Evolutionary conservation across 2,888 invertebrate species (phyloP).

Genomic region (Drosophila nr. perissopoda): DNA sequence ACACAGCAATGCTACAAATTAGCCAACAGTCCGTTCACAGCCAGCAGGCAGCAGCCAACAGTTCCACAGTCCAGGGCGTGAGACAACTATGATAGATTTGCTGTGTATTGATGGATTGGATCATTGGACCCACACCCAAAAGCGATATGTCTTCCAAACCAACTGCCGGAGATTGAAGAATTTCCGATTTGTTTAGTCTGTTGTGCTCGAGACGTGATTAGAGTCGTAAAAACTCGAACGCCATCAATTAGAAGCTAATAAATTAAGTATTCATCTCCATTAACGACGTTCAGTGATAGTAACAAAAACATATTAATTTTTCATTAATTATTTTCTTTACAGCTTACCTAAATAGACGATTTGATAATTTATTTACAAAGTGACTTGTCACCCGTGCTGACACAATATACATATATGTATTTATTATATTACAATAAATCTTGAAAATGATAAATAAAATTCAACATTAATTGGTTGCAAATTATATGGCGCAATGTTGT

Average conservation of each 20-base stretch:
- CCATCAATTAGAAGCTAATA: slow-evolving; percentile 10
- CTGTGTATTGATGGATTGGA: slow-evolving; percentile 56
- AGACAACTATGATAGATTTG: slow-evolving; percentile 69
- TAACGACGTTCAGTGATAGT: not conserved
- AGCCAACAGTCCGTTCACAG: slow-evolving; percentile 59
- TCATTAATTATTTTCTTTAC: not conserved
- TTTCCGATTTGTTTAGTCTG: slow-evolving; percentile 32
- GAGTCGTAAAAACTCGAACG: slow-evolving; percentile 13
- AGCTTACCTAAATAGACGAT: not conserved
- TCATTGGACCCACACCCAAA: slow-evolving; percentile 13
- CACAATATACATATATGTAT: not conserved
- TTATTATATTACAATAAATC: not conserved
- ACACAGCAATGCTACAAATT: slow-evolving; percentile 67
- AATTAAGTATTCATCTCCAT: not conserved
- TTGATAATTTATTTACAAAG: not conserved
- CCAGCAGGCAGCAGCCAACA: slow-evolving; percentile 16
- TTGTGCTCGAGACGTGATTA: not conserved
- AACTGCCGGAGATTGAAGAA: slow-evolving; percentile 1
- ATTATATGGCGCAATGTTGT: not conserved
- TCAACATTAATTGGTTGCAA: not conserved
- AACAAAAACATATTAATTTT: not conserved
- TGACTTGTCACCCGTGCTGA: not conserved
- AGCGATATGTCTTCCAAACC: slow-evolving; percentile 17
- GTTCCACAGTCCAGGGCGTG: slow-evolving; percentile 36
- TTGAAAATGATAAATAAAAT: not conserved